Evolutionary conservation across 2,797 vertebrate genomes (phyloP), one percentile per base, ranked within the genome.

Genomic region (Enteromius anoplus): DNA sequence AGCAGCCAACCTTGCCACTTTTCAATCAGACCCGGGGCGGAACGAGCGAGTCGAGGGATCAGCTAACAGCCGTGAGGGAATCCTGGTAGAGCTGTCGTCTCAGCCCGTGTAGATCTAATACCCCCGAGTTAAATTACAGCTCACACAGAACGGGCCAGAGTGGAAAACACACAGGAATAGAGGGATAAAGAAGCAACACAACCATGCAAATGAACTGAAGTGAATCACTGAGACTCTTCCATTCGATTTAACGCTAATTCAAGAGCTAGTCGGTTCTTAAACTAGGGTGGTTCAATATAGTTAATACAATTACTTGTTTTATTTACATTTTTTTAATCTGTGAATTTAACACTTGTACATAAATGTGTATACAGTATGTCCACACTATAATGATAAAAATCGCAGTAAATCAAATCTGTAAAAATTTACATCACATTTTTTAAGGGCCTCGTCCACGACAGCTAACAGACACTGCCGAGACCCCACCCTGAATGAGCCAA

Each of bases 1-100:
- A 90, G 88, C 84, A 86, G 58, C 58, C 83, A 83, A 90, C 86
- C 64, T 84, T 40, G 64, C n/a, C 71, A 53, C 71, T 66, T 82
- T 82, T 75, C 80, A 82, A 82, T 82, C 47, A 82, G 60, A 75
- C 32, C 80, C 19, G 42, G 80, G 62, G 71, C 71, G 8, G 71
- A 66, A 37, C 42, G 45, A 34, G 29, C 29, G 42, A 51, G 29
- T 40, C 29, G 23, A 51, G 58, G 42, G 80, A 81, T 81, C 58
- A 51, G 29, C 60, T 60, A 51, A 51, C 15, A 51, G 70, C 60
- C n/a, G 19, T 75, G 47, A 82, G 34, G 71, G 71, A 75, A 75
- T 55, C 80, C 47, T 75, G 40, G 17, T 47, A 62, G 69, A 72
- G 55, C 29, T 72, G 62, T 82, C 34, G n/a, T 64, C 70, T 62